phyloP scores from a whole-genome alignment of 2,797 vertebrate species.

The Masticophis lateralis region DNA sequence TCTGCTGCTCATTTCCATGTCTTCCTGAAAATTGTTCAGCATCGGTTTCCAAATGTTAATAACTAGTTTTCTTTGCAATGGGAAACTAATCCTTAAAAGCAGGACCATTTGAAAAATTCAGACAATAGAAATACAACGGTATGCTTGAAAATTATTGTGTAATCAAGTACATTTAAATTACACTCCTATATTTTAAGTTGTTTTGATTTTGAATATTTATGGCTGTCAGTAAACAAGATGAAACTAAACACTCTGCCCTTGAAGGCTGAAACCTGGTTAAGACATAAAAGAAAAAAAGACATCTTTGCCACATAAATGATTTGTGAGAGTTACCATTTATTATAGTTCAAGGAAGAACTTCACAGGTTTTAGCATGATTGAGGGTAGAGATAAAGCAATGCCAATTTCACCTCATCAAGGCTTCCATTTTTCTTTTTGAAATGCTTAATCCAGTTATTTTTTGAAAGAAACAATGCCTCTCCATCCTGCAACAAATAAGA shows the following conservation, averaged over 20 bases:
- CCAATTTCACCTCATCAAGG: neutral
- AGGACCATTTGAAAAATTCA: neutral
- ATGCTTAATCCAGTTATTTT: neutral
- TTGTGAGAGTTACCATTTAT: neutral
- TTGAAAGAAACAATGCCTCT: neutral
- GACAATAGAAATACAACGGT: neutral
- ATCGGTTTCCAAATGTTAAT: neutral
- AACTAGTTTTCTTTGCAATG: neutral
- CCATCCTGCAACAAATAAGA: neutral
- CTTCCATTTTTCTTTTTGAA: neutral
- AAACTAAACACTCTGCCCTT: neutral
- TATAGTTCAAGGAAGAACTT: neutral
- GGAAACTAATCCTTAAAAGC: neutral
- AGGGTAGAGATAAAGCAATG: neutral
- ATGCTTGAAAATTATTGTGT: neutral
- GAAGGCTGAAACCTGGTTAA: neutral
- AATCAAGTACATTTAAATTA: neutral
- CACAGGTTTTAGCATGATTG: neutral
- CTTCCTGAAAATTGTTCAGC: neutral
- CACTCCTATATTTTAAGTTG: neutral
- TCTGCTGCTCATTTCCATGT: neutral
- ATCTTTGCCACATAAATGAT: neutral
- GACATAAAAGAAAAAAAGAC: neutral
- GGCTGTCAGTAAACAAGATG: neutral
- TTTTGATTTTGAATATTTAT: conserved; percentile 3